Base-by-base conservation (phyloP, 2,797 vertebrate genomes). In the Falco columbarius region DNA sequence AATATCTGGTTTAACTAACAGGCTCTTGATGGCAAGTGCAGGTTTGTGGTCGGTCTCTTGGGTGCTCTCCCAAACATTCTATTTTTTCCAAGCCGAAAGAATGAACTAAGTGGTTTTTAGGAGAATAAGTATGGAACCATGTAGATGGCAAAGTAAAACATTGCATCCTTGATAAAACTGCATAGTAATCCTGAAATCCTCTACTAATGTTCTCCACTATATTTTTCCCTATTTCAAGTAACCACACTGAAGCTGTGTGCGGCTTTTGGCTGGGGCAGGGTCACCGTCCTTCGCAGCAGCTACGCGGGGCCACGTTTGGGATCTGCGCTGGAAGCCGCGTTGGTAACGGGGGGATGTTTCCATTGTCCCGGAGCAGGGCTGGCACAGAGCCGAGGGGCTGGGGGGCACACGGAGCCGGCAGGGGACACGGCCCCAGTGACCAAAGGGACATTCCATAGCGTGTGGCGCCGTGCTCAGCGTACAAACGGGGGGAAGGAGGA, bases 1-100 rank as follows among this genome's bases (percentile, higher is more conserved):
- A 58, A 74, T 32, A 10, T 1, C 1, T 1, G 7, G 14, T 44
- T 9, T 63, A 67, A 63, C 67, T 19, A 29, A 2, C 22, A 24
- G n/a, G 44, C 26, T 24, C 1, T n/a, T 2, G 7, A 7, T n/a
- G 22, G n/a, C 72, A 29, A 21, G 72, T 1, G 0, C 38, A 4
- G 10, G 15, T 12, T 46, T 23, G 27, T 7, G 34, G 52, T 54
- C 27, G 2, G 14, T 54, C 32, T 47, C 68, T 20, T 63, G 22
- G 23, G 20, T 5, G 1, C n/a, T 20, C 24, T 63, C 52, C 30
- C 63, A 61, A 40, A 85, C 6, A 2, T 19, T 24, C 32, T 34
- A 5, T 52, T 52, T 72, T 59, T 72, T 46, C 46, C 38, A 49
- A 56, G 44, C 34, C n/a, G 44, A 36, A 63, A 30, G 70, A 68